Percentiles rank a stretch among this genome's conserved stretches.
These are phyloP conservation scores for Epirrhoe tristata DNA, from an alignment of 2,888 invertebrate species.

Conservation along the genomic window DNA sequence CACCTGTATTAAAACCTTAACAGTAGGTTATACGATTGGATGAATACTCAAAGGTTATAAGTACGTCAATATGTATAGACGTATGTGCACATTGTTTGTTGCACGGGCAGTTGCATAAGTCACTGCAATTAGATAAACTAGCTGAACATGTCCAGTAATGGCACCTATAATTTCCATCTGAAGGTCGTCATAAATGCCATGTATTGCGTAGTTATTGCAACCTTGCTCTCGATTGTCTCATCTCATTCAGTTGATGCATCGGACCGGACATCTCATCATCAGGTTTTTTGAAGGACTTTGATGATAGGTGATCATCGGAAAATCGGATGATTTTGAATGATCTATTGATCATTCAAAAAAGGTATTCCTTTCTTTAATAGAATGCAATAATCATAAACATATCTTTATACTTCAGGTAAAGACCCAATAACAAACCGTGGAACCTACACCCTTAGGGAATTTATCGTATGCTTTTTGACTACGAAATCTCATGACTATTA, in stretches of 20 bases:
- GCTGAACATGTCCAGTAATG: conserved; percentile 43
- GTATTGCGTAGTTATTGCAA: conserved; percentile 51
- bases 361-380: too few species aligned
- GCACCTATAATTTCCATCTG: conserved; percentile 49
- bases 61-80: background rate
- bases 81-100: background rate
- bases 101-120: conserved; percentile 7
- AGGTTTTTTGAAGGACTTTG: conserved; percentile 11
- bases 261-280: conserved; percentile 51
- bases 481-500: too few species aligned
- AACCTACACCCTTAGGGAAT: too few species aligned
- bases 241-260: conserved; percentile 67
- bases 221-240: conserved; percentile 76
- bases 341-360: too few species aligned
- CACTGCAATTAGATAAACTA: conserved; percentile 37
- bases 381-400: too few species aligned
- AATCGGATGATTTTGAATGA: too few species aligned
- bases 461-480: too few species aligned
- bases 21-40: too few species aligned
- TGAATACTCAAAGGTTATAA: too few species aligned
- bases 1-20: too few species aligned
- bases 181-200: conserved; percentile 48
- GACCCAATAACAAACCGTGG: too few species aligned
- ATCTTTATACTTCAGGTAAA: too few species aligned
- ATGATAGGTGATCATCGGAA: background rate